Evolutionary conservation across 2,888 invertebrate genomes (phyloP).

Genomic region (Sturmia bella): DNA sequence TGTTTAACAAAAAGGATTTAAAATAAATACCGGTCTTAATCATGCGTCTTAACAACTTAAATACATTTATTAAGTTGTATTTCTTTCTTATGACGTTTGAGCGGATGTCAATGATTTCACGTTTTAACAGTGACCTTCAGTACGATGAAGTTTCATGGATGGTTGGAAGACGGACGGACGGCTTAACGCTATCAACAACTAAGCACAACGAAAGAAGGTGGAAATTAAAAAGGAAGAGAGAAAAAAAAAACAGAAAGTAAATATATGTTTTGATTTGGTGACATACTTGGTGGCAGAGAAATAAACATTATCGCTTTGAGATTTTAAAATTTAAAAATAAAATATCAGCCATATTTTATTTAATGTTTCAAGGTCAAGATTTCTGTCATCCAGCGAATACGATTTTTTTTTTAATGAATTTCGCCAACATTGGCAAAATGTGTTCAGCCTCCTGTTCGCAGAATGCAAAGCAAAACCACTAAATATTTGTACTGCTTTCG

Average conservation of each 20-base stretch:
- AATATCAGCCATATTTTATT: too few relatives aligned
- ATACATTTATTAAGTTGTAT: slow-evolving; percentile 19
- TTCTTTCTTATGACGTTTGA: slow-evolving; percentile 16
- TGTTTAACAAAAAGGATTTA: slow-evolving; percentile 34
- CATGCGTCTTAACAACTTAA: slow-evolving; percentile 8
- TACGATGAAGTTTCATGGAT: slow-evolving; percentile 30
- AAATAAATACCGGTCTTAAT: slow-evolving; percentile 46
- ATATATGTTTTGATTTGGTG: background rate
- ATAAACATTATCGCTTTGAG: too few relatives aligned
- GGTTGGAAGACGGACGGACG: slow-evolving; percentile 9
- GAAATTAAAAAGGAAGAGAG: slow-evolving; percentile 1
- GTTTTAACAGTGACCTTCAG: slow-evolving; percentile 44
- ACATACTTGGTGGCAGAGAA: background rate
- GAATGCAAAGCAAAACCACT: too few relatives aligned
- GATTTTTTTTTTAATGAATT: too few relatives aligned
- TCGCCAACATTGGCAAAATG: too few relatives aligned
- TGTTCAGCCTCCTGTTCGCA: too few relatives aligned
- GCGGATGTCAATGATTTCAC: slow-evolving; percentile 1
- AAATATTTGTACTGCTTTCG: too few relatives aligned
- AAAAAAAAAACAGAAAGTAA: slow-evolving; percentile 5
- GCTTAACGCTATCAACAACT: slow-evolving; percentile 15
- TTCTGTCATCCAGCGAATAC: too few relatives aligned
- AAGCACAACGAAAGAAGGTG: slow-evolving; percentile 14
- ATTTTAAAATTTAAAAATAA: too few relatives aligned
- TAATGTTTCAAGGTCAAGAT: too few relatives aligned